Evolutionary conservation across 2,797 vertebrate species (phyloP).

Genomic region (Esox lucius): DNA sequence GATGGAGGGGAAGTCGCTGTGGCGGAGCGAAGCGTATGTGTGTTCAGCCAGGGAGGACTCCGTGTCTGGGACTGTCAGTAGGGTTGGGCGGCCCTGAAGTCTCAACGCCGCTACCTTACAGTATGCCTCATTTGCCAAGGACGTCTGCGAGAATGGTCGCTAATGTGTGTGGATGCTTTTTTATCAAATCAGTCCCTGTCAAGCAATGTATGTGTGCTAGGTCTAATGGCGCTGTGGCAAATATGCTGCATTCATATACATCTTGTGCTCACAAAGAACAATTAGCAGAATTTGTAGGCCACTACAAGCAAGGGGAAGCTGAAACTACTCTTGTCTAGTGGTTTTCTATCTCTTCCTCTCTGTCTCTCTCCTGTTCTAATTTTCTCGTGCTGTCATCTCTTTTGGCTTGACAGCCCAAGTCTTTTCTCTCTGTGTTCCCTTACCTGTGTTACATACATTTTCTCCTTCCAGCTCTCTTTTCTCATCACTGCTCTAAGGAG

Average conservation of each 20-base stretch:
- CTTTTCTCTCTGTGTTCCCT: not conserved
- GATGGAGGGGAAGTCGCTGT: constrained; percentile 15
- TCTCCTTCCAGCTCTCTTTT: no score
- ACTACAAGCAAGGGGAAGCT: not conserved
- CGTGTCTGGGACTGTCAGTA: constrained; percentile 27
- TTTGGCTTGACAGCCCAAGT: not conserved
- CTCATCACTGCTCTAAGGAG: not conserved
- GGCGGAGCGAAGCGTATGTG: constrained; percentile 39
- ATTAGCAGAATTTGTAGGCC: not conserved
- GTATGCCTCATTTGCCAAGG: not conserved
- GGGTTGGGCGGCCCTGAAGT: not conserved
- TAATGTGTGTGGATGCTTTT: constrained; percentile 10
- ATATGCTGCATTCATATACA: not conserved
- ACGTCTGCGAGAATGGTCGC: constrained; percentile 9
- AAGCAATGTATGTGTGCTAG: constrained; percentile 6
- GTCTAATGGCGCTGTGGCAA: not conserved
- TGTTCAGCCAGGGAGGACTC: constrained; percentile 36
- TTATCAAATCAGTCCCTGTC: constrained; percentile 23
- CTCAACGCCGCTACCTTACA: constrained; percentile 10
- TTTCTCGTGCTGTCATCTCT: not conserved
- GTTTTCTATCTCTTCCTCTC: not conserved
- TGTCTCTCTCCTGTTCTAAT: not conserved
- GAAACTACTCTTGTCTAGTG: not conserved
- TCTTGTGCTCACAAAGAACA: not conserved
- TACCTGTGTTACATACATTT: no score